Base-by-base conservation (phyloP, 2,797 vertebrate species). In the Echeneis naucrates region DNA sequence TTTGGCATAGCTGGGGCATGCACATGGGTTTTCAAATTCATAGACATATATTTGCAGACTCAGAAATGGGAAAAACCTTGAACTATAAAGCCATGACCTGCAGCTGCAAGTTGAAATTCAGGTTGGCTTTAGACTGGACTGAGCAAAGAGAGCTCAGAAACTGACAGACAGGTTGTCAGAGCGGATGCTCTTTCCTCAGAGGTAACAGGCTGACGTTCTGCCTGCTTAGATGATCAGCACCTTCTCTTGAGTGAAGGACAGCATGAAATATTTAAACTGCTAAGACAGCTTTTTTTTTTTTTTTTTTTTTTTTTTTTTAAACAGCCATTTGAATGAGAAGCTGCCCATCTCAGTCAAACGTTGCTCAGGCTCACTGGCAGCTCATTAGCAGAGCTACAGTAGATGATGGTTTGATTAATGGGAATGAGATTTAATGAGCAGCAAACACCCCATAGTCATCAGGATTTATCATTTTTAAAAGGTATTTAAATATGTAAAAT, bases 181-280 rank as follows among this genome's bases (percentile, higher is more conserved):
- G 52, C 75, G 33, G 73, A 78, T 87, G 68, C 16, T 62, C 62
- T 73, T 77, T 56, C 61, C 60, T 74, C 66, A 55, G 73, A 52
- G 47, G 76, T 54, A 83, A 75, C 37, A 0, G 44, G 47, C 19
- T 69, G 40, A 48, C 32, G 63, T 82, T 75, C 48, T 68, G 72
- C 68, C 54, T 64, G 17, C 52, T 86, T 78, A 58, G 78, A 78
- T 32, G 69, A 87, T 81, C 42, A 61, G 80, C 77, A 64, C 64
- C 72, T 75, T 80, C 72, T 86, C n/a, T 44, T 53, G 13, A 77
- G 64, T 56, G 83, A 90, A 90, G 88, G 87, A 85, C 88, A 69
- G 21, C 70, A 88, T 92, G 70, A 92, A 92, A 90, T 88, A 91
- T 91, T 92, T 59, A 89, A 61, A 82, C 24, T 69, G 83, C 84